Evolutionary conservation across 2,113 vertebrate species (phyloP).

Genomic region (Butastur rufipennis): DNA sequence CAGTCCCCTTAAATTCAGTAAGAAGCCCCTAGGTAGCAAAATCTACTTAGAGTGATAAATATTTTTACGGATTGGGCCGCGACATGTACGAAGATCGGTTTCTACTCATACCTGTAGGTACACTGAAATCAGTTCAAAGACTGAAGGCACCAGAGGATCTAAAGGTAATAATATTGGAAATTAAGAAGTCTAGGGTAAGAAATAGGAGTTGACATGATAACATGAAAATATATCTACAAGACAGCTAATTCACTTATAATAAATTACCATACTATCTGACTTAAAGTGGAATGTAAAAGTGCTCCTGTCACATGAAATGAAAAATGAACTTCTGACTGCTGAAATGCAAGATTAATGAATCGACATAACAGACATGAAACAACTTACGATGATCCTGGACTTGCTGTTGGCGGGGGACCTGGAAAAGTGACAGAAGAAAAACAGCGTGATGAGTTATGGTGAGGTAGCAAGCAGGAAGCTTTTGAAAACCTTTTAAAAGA

Average conservation of each 20-base stretch:
- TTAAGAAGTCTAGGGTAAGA: background rate
- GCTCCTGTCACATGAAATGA: background rate
- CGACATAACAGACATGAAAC: slow-evolving; percentile 14
- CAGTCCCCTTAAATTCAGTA: background rate
- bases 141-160: slow-evolving; percentile 3
- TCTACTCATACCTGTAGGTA: background rate
- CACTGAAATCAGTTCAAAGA: background rate
- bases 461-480: slow-evolving; percentile 7
- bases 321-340: slow-evolving; percentile 43
- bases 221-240: background rate
- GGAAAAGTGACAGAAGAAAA: slow-evolving; percentile 69
- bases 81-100: background rate
- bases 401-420: slow-evolving; percentile 92
- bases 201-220: background rate
- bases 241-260: background rate
- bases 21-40: background rate
- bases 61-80: background rate
- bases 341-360: slow-evolving; percentile 32
- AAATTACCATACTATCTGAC: slow-evolving; percentile 8
- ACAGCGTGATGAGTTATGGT: slow-evolving; percentile 27
- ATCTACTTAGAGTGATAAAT: background rate
- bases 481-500: slow-evolving; percentile 44
- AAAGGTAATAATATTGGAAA: background rate
- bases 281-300: background rate
- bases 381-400: slow-evolving; percentile 94